These are phyloP conservation scores for Chascanopsetta lugubris DNA, from an alignment of 2,113 vertebrate species.

Conservation along the genomic window DNA sequence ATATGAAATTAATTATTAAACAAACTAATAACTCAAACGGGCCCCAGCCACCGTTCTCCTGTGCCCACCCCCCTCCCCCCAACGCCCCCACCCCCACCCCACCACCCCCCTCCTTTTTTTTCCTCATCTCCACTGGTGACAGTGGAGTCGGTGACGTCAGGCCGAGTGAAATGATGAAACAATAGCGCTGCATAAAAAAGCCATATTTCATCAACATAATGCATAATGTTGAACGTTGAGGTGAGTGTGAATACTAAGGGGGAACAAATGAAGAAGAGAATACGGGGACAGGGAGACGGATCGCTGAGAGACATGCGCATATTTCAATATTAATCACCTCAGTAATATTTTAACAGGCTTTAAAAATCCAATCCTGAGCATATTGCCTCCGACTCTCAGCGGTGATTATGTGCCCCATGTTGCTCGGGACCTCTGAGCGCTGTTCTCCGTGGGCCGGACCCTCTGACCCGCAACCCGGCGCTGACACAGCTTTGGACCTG, in stretches of 20 bases:
- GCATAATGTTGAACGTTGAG: conserved; percentile 49
- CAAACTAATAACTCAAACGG: conserved; percentile 63
- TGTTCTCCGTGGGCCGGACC: conserved; percentile 52
- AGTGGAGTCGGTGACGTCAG: conserved; percentile 38
- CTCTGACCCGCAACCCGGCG: conserved; percentile 67
- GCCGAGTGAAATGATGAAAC: conserved; percentile 24
- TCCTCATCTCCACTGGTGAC: conserved; percentile 32
- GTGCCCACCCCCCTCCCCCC: no score
- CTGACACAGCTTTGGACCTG: conserved; percentile 65
- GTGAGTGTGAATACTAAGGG: conserved; percentile 30
- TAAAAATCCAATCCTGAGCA: conserved; percentile 84
- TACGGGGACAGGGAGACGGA: conserved; percentile 61
- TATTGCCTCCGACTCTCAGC: conserved; percentile 80
- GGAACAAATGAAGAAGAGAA: conserved; percentile 50
- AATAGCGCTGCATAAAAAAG: conserved; percentile 25
- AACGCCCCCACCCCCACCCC: no score
- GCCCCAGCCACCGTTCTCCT: conserved; percentile 43
- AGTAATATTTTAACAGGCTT: conserved; percentile 88
- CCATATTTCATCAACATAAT: conserved; percentile 44
- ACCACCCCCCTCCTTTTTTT: no score
- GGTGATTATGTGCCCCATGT: conserved; percentile 73
- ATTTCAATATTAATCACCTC: conserved; percentile 87
- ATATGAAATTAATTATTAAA: conserved; percentile 66
- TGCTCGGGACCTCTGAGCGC: conserved; percentile 45
- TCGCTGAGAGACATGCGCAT: conserved; percentile 76